Percentiles rank a stretch among this genome's conserved stretches.
These are phyloP conservation scores for Silurus lanzhouensis DNA, from an alignment of 2,797 vertebrate genomes.

Conservation along the genomic window DNA sequence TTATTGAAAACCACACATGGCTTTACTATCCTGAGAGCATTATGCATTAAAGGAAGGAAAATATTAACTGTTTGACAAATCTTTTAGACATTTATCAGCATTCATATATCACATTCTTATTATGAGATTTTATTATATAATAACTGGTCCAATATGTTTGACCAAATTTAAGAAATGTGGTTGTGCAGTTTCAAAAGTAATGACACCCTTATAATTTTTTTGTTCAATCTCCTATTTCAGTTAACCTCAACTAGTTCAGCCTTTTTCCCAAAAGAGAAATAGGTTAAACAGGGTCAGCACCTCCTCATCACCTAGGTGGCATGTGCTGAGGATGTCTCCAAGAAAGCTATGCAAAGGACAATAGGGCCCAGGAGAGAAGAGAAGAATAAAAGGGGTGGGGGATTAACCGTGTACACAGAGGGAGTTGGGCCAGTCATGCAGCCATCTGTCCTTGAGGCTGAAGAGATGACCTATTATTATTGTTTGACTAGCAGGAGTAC, in stretches of 20 bases:
- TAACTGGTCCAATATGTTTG: slow-evolving; percentile 4
- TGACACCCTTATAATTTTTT: slow-evolving; percentile 54
- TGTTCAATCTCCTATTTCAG: slow-evolving; percentile 59
- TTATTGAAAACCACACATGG: not conserved
- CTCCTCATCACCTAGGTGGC: slow-evolving; percentile 43
- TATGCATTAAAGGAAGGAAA: not conserved
- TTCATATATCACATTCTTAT: not conserved
- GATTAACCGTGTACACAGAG: slow-evolving; percentile 76
- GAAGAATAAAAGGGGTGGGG: slow-evolving; percentile 49
- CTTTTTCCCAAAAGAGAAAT: slow-evolving; percentile 40
- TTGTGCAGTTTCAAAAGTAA: slow-evolving; percentile 14
- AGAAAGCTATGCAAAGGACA: slow-evolving; percentile 60
- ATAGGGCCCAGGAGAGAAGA: slow-evolving; percentile 58
- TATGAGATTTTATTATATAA: not conserved
- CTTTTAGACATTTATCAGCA: not conserved
- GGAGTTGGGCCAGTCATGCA: slow-evolving; percentile 60
- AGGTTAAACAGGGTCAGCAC: slow-evolving; percentile 56
- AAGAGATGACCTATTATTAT: slow-evolving; percentile 73
- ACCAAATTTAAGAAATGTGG: slow-evolving; percentile 1
- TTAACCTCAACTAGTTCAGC: slow-evolving; percentile 42
- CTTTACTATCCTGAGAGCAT: not conserved
- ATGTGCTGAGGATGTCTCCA: slow-evolving; percentile 53
- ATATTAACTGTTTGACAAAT: not conserved
- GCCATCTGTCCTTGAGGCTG: slow-evolving; percentile 77
- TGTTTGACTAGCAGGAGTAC: slow-evolving; percentile 74